A percentile compares a stretch with the other conserved stretches of the same genome.
Evolutionary conservation across 2,797 vertebrate species (phyloP).

Genomic region (Margarornis squamiger): DNA sequence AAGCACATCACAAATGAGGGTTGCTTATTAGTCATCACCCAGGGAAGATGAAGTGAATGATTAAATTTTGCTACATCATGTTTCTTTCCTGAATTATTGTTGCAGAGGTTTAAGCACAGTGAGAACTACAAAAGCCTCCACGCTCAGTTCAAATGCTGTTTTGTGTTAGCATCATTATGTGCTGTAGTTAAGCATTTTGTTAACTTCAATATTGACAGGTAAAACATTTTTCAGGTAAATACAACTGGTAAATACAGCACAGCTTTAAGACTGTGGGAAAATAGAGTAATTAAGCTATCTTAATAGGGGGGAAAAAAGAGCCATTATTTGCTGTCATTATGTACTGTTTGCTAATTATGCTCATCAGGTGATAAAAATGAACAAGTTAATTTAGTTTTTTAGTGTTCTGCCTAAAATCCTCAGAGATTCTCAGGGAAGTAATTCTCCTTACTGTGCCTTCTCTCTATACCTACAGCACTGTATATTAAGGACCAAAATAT

Average conservation of each 20-base stretch:
- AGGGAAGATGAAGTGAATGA: not conserved
- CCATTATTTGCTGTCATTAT: conserved; percentile 77
- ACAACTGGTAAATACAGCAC: conserved; percentile 11
- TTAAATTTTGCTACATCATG: not conserved
- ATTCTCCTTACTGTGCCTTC: not conserved
- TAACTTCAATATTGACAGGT: conserved; percentile 37
- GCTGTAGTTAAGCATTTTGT: conserved; percentile 15
- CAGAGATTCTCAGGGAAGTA: conserved; percentile 36
- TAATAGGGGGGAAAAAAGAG: conserved; percentile 62
- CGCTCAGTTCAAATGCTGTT: not conserved
- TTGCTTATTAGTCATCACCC: not conserved
- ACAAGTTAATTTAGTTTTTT: conserved; percentile 65
- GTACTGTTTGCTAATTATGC: conserved; percentile 73
- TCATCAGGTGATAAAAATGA: conserved; percentile 71
- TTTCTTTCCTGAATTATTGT: not conserved
- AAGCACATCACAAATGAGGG: not conserved
- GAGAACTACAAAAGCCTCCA: not conserved
- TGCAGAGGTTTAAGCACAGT: not conserved
- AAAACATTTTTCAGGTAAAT: conserved; percentile 24
- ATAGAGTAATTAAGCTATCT: conserved; percentile 68
- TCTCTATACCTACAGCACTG: not conserved
- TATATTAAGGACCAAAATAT: not conserved
- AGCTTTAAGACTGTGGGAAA: conserved; percentile 56
- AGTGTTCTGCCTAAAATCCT: conserved; percentile 52
- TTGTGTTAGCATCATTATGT: not conserved